Evolutionary conservation across 1,140 invertebrate species (phyloP), one percentile per base, ranked within the genome.

Genomic region (Oreohelix idahoensis): DNA sequence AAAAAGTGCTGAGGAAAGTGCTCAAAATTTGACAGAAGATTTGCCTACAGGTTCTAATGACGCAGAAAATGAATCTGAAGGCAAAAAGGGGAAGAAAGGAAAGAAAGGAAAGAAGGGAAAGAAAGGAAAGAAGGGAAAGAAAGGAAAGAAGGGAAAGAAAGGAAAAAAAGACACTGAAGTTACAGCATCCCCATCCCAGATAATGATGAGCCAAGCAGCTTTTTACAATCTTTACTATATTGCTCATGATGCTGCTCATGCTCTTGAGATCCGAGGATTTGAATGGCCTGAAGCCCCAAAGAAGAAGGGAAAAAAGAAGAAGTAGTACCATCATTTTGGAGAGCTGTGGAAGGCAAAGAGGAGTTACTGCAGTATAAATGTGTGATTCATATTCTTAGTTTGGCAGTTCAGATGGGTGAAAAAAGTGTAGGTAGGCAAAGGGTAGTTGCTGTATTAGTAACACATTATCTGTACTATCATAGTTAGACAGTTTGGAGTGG

Each of bases 191-290:
- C 4, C 13, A 13, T 71, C 79, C 8, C 1, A 32, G 5, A 29
- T 49, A 32, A 90, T 90, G 35, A 73, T 90, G 74, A 89, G 88
- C 81, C 80, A 84, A 35, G 82, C 89, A 13, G 89, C 90, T 0
- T 90, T 90, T 89, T 85, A 86, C 71, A 90, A 91, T 83, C 84
- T 91, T 32, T 87, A 90, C 75, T 91, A 88, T 73, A 91, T 91
- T 66, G 89, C 90, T 23, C 90, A 91, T 79, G 88, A 87, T 83
- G 86, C 87, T 42, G 84, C 87, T 23, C 87, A 90, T 70, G 90
- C 90, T 35, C 74, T 91, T 53, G 84, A 84, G 17, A 87, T 88
- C 71, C 69, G 90, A 49, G 90, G 90, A 4, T 91, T 90, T 83
- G 85, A 85, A 20, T 91, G 87, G 87, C 84, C 86, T 49, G 87